phyloP scores from a whole-genome alignment of 2,888 invertebrate genomes.

The Cosmia trapezina region DNA sequence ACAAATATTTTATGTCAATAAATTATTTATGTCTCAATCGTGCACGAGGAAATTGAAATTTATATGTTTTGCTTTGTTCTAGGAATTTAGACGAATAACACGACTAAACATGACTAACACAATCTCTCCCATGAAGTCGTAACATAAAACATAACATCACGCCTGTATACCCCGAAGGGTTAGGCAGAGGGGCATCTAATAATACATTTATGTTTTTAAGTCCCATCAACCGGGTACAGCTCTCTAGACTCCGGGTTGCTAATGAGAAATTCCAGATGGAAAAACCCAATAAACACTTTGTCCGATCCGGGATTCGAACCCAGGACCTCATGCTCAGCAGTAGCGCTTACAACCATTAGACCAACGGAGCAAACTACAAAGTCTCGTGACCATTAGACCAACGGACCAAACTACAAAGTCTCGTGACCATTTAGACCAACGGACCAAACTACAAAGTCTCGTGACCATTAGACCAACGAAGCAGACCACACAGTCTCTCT shows the following conservation, averaged over 20 bases:
- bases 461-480: not conserved
- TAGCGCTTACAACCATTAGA: no score
- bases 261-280: not conserved
- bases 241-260: no score
- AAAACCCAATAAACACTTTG: not conserved
- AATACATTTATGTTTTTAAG: no score
- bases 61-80: not conserved
- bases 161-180: not conserved
- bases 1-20: not conserved
- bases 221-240: no score
- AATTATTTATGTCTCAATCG: conserved; percentile 1
- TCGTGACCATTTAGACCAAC: no score
- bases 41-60: not conserved
- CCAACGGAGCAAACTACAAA: no score
- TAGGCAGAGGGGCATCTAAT: not conserved
- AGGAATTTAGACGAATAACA: not conserved
- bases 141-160: not conserved
- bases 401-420: no score
- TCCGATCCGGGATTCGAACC: not conserved
- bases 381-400: no score
- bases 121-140: not conserved
- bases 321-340: no score
- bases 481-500: not conserved
- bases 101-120: not conserved
- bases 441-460: no score